Base-by-base conservation (phyloP, 2,797 vertebrate species). In the Schizothorax lantsangensis region DNA sequence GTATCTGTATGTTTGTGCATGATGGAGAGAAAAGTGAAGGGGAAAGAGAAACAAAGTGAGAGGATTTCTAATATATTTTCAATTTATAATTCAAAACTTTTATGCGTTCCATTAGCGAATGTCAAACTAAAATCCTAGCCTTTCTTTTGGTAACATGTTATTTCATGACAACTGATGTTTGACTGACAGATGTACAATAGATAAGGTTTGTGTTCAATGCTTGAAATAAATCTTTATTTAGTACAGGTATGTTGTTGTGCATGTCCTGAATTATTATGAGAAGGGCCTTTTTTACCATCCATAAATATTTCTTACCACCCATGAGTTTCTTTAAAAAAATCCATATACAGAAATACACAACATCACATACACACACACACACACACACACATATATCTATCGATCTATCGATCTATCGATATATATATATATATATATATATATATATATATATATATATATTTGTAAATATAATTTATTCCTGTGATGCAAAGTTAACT, bases 121-220 rank as follows among this genome's bases (percentile, higher is more conserved):
- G n/a, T 49, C 17, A 81, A 47, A 49, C 19, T 12, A 23, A 73
- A 73, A 54, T 19, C 33, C 14, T 33, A 40, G 2, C 52, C 4
- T 49, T 81, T 68, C 6, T 66, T 45, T 62, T 12, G n/a, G 17
- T 23, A 59, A 33, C 19, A 1, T 30, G 36, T 21, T 2, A 36
- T 57, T 74, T 74, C 26, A 83, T 10, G 77, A 79, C 7, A 40
- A 40, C 69, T 79, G 33, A 88, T 91, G 93, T 78, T 92, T 88
- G 92, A 92, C 91, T 85, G 87, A 90, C 91, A 92, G 93, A 93
- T 92, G 92, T 43, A 30, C 64, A 72, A 74, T 15, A 15, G 40
- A 11, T 54, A 54, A 54, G 52, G 52, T 23, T 52, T 19, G 33
- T 11, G 14, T 83, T 88, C 38, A 17, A 47, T 75, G 68, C 8